Evolutionary conservation across 1,140 invertebrate genomes (phyloP).

Genomic region (Diorhabda sublineata): DNA sequence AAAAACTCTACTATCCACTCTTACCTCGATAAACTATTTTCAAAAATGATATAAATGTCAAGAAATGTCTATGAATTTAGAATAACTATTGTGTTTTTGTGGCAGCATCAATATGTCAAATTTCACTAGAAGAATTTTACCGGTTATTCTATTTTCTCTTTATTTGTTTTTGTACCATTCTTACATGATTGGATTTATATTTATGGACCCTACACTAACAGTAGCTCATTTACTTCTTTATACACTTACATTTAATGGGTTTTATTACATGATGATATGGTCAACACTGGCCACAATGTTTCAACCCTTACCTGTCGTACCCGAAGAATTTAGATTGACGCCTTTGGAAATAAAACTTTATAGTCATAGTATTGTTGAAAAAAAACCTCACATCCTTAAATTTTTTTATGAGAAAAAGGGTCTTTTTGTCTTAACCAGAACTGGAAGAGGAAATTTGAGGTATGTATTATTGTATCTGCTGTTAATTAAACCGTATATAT

Average conservation of each 20-base stretch:
- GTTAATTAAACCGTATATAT: too few species aligned
- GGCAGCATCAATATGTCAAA: too few species aligned
- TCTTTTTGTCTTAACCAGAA: conserved; percentile 3
- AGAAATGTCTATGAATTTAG: too few species aligned
- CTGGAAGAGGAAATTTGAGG: not conserved
- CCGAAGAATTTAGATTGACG: conserved; percentile 1
- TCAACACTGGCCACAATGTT: conserved; percentile 9
- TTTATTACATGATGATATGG: conserved; percentile 11
- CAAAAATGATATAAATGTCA: too few species aligned
- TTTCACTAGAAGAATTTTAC: not conserved
- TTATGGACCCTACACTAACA: not conserved
- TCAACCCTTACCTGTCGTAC: not conserved
- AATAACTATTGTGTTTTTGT: too few species aligned
- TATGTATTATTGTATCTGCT: not conserved
- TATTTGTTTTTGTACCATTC: conserved; percentile 4
- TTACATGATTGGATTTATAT: conserved; percentile 9
- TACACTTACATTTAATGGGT: not conserved
- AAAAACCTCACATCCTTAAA: not conserved
- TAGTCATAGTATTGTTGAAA: not conserved
- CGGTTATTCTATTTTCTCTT: not conserved
- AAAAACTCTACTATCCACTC: too few species aligned
- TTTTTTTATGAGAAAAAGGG: not conserved
- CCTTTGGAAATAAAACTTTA: not conserved
- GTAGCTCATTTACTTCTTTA: not conserved
- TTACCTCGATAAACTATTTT: too few species aligned